Evolutionary conservation across 2,888 invertebrate genomes (phyloP).

Genomic region (Loripinus fragilis): DNA sequence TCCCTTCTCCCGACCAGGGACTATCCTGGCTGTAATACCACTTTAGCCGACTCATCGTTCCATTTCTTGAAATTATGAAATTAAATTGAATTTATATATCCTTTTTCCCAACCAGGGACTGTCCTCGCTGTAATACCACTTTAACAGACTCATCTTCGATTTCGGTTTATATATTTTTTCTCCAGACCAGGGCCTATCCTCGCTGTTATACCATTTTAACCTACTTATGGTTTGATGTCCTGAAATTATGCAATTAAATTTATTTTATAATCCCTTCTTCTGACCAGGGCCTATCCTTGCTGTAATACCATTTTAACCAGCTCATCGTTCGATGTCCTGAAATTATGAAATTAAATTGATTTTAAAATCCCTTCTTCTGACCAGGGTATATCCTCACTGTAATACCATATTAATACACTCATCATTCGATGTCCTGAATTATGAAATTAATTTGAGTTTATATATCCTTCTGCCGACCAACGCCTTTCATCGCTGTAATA

Average conservation of each 20-base stretch:
- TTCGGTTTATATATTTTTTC: conserved; percentile 64
- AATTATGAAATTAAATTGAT: too few relatives aligned
- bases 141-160: conserved; percentile 31
- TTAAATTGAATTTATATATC: too few relatives aligned
- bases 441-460: conserved; percentile 59
- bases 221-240: not conserved
- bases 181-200: conserved; percentile 75
- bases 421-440: not conserved
- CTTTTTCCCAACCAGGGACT: too few relatives aligned
- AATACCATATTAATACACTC: conserved; percentile 60
- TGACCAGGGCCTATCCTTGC: conserved; percentile 76
- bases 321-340: not conserved
- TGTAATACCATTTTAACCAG: conserved; percentile 65
- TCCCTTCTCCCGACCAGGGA: conserved; percentile 75
- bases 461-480: conserved; percentile 71
- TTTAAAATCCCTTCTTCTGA: conserved; percentile 70
- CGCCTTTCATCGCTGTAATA: conserved; percentile 73
- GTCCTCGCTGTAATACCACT: too few relatives aligned
- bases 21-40: conserved; percentile 73
- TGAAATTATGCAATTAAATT: too few relatives aligned
- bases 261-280: conserved; percentile 68
- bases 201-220: conserved; percentile 68
- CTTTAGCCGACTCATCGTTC: not conserved
- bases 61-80: not conserved
- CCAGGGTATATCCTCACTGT: conserved; percentile 74